Evolutionary conservation across 2,888 invertebrate genomes (phyloP).

Genomic region (Gastracanthus pulcherrimus): DNA sequence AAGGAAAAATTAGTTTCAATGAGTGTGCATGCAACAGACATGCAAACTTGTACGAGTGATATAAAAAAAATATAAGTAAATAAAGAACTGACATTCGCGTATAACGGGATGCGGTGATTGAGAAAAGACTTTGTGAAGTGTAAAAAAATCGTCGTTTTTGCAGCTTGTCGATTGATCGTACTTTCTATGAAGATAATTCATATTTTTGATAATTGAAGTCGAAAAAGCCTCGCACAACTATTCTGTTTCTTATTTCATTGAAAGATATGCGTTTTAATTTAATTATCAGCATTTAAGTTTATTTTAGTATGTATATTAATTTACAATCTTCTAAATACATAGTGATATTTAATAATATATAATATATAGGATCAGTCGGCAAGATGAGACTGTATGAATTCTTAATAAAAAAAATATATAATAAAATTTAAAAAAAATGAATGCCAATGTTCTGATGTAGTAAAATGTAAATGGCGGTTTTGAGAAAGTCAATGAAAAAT

Average conservation of each 20-base stretch:
- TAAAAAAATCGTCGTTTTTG: slow-evolving; percentile 31
- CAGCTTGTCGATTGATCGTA: slow-evolving; percentile 47
- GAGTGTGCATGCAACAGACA: neutral
- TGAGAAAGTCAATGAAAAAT: slow-evolving; percentile 31
- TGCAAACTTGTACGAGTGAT: slow-evolving; percentile 33
- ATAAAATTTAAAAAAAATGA: slow-evolving; percentile 20
- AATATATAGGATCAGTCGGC: slow-evolving; percentile 34
- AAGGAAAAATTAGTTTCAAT: slow-evolving; percentile 42
- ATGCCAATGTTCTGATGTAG: slow-evolving; percentile 34
- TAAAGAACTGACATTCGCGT: slow-evolving; percentile 44
- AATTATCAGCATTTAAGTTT: slow-evolving; percentile 4
- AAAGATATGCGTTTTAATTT: slow-evolving; percentile 20
- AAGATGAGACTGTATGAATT: slow-evolving; percentile 33
- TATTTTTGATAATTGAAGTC: slow-evolving; percentile 47
- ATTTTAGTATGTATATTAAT: slow-evolving; percentile 21
- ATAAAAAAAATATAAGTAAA: slow-evolving; percentile 31
- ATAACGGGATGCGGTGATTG: slow-evolving; percentile 33
- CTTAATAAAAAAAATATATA: neutral
- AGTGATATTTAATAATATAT: slow-evolving; percentile 27
- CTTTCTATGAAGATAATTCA: slow-evolving; percentile 31
- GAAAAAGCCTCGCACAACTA: slow-evolving; percentile 34
- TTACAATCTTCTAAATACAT: slow-evolving; percentile 2
- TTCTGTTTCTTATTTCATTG: slow-evolving; percentile 20
- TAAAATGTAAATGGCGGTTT: slow-evolving; percentile 43
- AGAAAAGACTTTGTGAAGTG: slow-evolving; percentile 38